These are phyloP conservation scores for Ectemnius continuus DNA, from an alignment of 2,888 invertebrate genomes.

Conservation along the genomic window DNA sequence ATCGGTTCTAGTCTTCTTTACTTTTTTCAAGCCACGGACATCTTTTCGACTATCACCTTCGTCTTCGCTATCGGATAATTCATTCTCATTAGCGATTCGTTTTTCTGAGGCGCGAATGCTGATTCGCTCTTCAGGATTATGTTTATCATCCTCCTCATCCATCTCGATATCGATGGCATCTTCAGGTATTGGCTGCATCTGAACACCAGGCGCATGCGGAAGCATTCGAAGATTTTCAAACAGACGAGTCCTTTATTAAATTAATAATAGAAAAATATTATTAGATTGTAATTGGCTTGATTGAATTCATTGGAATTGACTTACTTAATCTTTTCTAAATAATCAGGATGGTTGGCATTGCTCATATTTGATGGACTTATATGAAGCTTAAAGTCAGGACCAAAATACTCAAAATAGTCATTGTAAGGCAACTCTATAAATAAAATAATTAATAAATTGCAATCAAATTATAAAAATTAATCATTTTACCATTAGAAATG, in stretches of 20 bases:
- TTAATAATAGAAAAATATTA: too few relatives aligned
- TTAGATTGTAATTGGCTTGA: neutral
- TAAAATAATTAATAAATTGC: too few relatives aligned
- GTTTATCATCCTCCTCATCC: conserved; percentile 92
- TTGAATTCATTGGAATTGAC: conserved; percentile 43
- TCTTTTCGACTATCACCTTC: conserved; percentile 88
- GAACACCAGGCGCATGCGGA: conserved; percentile 98
- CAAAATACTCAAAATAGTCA: conserved; percentile 99
- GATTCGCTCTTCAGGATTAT: conserved; percentile 93
- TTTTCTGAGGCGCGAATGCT: conserved; percentile 91
- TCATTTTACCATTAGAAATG: conserved; percentile 98
- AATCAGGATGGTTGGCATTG: conserved; percentile 98
- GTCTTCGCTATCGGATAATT: conserved; percentile 95
- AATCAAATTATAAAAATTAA: too few relatives aligned
- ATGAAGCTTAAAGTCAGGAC: conserved; percentile 99
- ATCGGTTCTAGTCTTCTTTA: too few relatives aligned
- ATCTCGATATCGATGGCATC: conserved; percentile 88
- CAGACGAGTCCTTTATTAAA: conserved; percentile 81
- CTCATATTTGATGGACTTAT: conserved; percentile 99
- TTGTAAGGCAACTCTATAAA: conserved; percentile 99
- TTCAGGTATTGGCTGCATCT: conserved; percentile 91
- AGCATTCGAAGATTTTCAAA: conserved; percentile 99
- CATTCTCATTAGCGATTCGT: conserved; percentile 95
- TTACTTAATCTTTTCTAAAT: conserved; percentile 97
- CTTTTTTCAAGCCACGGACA: too few relatives aligned